Evolutionary conservation across 2,888 invertebrate genomes (phyloP).

Genomic region (Apamea anceps): DNA sequence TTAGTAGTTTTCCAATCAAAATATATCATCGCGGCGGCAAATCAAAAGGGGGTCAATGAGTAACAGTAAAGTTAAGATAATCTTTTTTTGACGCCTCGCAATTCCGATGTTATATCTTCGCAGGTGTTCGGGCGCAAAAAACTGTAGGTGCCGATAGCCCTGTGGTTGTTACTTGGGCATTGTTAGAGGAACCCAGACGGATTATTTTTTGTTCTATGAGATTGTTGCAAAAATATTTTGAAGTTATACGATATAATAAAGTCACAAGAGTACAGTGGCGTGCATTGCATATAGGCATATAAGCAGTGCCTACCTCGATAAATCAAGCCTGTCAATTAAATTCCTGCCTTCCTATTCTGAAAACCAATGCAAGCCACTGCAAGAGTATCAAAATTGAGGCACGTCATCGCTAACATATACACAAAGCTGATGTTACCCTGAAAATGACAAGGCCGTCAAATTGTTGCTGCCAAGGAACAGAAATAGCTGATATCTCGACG

Average conservation of each 20-base stretch:
- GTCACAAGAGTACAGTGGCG: background rate
- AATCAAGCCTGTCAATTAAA: no score
- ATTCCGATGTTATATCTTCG: constrained; percentile 29
- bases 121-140: constrained; percentile 53
- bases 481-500: background rate
- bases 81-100: constrained; percentile 57
- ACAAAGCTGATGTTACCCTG: background rate
- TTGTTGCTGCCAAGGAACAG: background rate
- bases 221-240: background rate
- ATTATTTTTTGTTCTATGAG: constrained; percentile 5
- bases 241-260: background rate
- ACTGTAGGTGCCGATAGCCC: constrained; percentile 38
- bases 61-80: constrained; percentile 66
- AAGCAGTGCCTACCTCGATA: no score
- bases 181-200: constrained; percentile 15
- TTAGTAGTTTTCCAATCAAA: constrained; percentile 63
- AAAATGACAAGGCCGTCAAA: background rate
- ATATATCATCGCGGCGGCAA: constrained; percentile 52
- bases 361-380: no score
- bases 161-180: constrained; percentile 33
- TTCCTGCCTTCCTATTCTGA: no score
- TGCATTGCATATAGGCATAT: no score
- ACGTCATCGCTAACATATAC: background rate
- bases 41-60: constrained; percentile 61
- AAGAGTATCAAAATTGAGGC: no score